Conservation (phyloP, 2,797 vertebrate genomes). For the Paguma larvata region DNA sequence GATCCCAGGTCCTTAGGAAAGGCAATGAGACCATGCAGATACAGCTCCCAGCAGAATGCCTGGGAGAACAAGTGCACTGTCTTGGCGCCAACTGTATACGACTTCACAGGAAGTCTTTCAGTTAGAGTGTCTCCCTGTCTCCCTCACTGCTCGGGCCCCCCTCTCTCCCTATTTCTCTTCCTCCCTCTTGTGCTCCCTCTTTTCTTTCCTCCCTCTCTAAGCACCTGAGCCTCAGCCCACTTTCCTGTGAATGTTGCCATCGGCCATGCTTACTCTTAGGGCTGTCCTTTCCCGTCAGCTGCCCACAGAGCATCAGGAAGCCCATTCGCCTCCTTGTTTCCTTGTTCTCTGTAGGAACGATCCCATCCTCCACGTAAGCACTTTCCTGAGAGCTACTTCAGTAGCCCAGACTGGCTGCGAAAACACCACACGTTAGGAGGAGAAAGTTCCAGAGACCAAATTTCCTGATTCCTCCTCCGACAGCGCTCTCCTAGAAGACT, state of each 20-base stretch:
- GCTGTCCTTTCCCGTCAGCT: neutral
- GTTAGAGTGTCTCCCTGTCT: accelerated
- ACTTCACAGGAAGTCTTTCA: neutral
- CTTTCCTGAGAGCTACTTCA: neutral
- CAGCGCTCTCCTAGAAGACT: neutral
- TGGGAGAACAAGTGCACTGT: neutral
- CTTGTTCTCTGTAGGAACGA: neutral
- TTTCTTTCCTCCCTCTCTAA: neutral
- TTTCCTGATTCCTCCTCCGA: neutral
- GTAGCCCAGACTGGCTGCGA: neutral
- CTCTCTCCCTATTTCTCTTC: neutral
- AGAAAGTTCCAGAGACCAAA: neutral
- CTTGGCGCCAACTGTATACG: neutral
- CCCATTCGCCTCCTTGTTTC: accelerated
- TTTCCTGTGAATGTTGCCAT: neutral
- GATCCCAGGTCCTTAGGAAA: too few species aligned
- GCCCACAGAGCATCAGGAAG: neutral
- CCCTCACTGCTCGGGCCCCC: too few species aligned
- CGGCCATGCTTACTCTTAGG: accelerated
- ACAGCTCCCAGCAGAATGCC: neutral
- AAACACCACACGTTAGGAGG: accelerated
- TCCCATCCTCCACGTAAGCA: neutral
- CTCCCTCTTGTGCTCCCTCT: too few species aligned
- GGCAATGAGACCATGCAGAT: too few species aligned
- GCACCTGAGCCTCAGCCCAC: neutral